Evolutionary conservation across 2,797 vertebrate species (phyloP), one percentile per base, ranked within the genome.

Genomic region (Acipenser transmontanus): DNA sequence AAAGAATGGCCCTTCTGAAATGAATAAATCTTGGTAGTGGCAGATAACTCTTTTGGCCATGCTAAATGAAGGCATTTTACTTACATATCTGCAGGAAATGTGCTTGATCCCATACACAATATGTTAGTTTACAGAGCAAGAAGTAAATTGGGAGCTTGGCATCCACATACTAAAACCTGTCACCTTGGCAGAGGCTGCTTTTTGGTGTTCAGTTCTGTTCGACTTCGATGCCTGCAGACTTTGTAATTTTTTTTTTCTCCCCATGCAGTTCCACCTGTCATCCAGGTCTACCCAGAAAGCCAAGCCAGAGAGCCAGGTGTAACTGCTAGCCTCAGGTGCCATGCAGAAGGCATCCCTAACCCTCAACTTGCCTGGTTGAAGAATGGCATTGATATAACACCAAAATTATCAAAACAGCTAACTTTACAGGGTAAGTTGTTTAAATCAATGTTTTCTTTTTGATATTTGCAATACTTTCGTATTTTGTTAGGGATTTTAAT

Each of bases 231-330:
- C 34, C 34, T 34, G 34, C 34, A 4, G 34, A 34, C 34, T 34
- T 34, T 34, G 34, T 34, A 4, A 47, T 48, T 48, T 59, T 7
- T 17, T 17, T 64, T n/a, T 52, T 72, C 71, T 71, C 1, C 67
- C 47, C 2, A 59, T 80, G 64, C 74, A 99, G 97, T 98, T 77
- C 95, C 97, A 64, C 97, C 97, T 0, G 94, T 99, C 50, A 98
- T 99, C 74, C 82, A 90, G 50, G 95, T 98, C 13, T 93, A 97
- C 70, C 97, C 97, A 1, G 95, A 97, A 82, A 98, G 95, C 79
- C 97, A 99, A 73, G 95, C 95, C 0, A 87, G 95, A 60, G 97
- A 99, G 70, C 96, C 97, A 0, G 97, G 97, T 0, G 95, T 99
- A 64, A 99, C 97, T 0, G 96, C 97, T 59, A 98, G 94, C 72